Evolutionary conservation across 2,113 vertebrate genomes (phyloP).

Genomic region (Nibea coibor): DNA sequence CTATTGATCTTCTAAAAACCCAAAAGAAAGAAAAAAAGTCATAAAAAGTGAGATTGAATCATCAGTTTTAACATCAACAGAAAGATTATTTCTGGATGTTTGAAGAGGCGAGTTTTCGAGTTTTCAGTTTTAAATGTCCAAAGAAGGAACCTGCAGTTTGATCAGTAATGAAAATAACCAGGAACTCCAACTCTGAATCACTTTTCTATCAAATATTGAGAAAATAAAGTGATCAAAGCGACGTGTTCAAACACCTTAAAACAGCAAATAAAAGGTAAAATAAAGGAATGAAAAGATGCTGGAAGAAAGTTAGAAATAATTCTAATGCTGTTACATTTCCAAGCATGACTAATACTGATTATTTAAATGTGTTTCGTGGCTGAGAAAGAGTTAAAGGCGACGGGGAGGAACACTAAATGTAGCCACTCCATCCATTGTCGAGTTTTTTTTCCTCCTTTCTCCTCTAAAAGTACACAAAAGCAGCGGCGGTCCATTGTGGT

Average conservation of each 20-base stretch:
- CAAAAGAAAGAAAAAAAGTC: not conserved
- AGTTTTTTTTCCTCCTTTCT: conserved; percentile 12
- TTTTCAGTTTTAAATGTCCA: not conserved
- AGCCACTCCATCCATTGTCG: conserved; percentile 60
- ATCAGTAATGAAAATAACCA: not conserved
- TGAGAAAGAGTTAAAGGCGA: conserved; percentile 24
- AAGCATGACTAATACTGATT: not conserved
- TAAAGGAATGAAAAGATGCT: not conserved
- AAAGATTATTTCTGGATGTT: not conserved
- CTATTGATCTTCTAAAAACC: too few species aligned
- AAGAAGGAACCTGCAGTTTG: not conserved
- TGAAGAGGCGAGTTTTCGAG: not conserved
- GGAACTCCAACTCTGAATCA: not conserved
- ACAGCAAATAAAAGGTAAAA: not conserved
- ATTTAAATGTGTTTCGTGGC: not conserved
- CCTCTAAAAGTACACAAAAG: conserved; percentile 74
- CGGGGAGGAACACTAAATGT: conserved; percentile 45
- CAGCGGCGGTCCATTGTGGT: conserved; percentile 75
- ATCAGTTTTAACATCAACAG: too few species aligned
- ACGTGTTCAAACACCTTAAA: not conserved
- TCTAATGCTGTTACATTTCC: not conserved
- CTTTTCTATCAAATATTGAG: not conserved
- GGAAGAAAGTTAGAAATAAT: not conserved
- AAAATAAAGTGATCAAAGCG: not conserved
- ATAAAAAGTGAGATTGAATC: not conserved